phyloP scores from a whole-genome alignment of 1,140 invertebrate genomes.

The Drosophila teissieri region DNA sequence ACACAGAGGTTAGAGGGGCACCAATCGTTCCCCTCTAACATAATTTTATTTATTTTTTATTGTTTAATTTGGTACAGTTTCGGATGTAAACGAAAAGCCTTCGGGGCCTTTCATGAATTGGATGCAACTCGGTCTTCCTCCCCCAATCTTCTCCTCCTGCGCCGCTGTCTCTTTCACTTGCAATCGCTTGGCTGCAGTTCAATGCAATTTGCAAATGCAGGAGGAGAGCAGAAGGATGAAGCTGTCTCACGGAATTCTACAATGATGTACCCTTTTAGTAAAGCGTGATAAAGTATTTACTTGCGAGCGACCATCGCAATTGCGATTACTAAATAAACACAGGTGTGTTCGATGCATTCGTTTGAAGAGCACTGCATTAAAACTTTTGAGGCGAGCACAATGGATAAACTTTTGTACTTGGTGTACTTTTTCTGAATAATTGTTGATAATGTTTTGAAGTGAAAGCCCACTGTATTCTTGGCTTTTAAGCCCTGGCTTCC shows the following conservation, averaged over 20 bases:
- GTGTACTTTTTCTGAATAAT: not conserved
- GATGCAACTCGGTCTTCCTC: slow-evolving; percentile 7
- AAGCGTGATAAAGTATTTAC: not conserved
- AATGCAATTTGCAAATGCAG: slow-evolving; percentile 18
- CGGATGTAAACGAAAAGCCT: slow-evolving; percentile 16
- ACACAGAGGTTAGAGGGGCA: not conserved
- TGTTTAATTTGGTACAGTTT: slow-evolving; percentile 42
- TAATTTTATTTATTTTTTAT: slow-evolving; percentile 2
- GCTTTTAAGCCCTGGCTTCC: slow-evolving; percentile 25
- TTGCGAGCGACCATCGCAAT: not conserved
- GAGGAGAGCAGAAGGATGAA: not conserved
- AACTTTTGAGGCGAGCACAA: not conserved
- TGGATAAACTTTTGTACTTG: not conserved
- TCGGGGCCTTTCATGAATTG: slow-evolving; percentile 28
- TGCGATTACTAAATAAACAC: not conserved
- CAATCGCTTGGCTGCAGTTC: slow-evolving; percentile 11
- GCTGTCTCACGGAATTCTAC: not conserved
- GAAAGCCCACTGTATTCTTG: slow-evolving; percentile 16
- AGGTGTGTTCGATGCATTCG: not conserved
- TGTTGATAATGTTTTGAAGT: slow-evolving; percentile 2
- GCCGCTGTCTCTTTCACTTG: slow-evolving; percentile 14
- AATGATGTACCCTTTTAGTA: not conserved
- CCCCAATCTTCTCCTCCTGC: not conserved
- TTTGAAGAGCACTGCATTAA: not conserved
- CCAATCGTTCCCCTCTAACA: too few species aligned